Percentiles rank a stretch among this genome's conserved stretches.
These are phyloP conservation scores for Polietes domitor DNA, from an alignment of 2,888 invertebrate species.

Conservation along the genomic window DNA sequence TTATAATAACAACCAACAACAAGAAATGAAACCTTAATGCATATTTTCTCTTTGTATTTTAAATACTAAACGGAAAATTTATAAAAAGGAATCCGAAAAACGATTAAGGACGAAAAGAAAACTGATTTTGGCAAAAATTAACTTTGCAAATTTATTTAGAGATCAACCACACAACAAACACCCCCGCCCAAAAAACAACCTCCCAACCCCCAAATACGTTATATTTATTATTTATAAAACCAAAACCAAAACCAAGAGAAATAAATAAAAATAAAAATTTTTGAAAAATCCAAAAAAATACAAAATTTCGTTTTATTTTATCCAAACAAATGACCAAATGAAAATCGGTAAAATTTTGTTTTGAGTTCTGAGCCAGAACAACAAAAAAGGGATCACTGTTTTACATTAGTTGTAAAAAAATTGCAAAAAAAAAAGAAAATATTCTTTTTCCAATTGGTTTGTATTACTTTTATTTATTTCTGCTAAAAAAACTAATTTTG, in stretches of 20 bases:
- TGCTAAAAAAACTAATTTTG: background rate
- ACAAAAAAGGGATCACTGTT: constrained; percentile 52
- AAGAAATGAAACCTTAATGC: constrained; percentile 56
- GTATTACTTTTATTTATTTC: constrained; percentile 56
- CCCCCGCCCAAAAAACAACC: background rate
- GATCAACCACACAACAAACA: constrained; percentile 32
- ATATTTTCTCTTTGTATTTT: constrained; percentile 75
- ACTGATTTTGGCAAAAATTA: constrained; percentile 67
- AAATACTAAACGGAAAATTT: constrained; percentile 72
- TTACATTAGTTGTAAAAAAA: background rate
- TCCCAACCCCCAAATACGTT: constrained; percentile 40
- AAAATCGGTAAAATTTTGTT: constrained; percentile 41
- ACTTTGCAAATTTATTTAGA: constrained; percentile 68
- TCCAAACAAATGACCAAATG: constrained; percentile 21
- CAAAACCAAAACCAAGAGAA: constrained; percentile 54
- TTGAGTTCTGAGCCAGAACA: background rate
- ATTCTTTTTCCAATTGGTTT: constrained; percentile 57
- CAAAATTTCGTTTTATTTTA: constrained; percentile 66
- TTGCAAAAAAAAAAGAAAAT: constrained; percentile 25
- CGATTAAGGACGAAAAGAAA: constrained; percentile 27
- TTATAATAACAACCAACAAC: constrained; percentile 43
- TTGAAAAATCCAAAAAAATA: constrained; percentile 61
- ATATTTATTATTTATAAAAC: constrained; percentile 55
- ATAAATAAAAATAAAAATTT: constrained; percentile 65
- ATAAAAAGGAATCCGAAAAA: constrained; percentile 39